Conservation (phyloP, 64 coral and sea anemone species). For the Dendrophyllia cribrosa region DNA sequence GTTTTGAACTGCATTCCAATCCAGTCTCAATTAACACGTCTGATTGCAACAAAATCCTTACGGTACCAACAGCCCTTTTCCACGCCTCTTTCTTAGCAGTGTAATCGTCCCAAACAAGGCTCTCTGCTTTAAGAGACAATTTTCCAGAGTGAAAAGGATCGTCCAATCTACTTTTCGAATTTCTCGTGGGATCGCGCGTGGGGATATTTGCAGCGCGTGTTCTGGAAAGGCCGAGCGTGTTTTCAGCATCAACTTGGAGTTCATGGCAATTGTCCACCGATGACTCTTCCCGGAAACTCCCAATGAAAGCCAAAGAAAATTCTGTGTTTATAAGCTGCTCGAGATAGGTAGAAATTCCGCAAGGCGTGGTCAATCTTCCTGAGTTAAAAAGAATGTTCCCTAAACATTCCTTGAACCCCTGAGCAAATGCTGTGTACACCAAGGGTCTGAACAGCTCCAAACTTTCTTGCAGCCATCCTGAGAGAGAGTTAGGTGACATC, state of each 20-base stretch:
- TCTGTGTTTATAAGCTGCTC: neutral
- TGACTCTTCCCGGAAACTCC: neutral
- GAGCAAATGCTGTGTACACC: conserved; percentile 52
- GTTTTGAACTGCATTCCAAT: neutral
- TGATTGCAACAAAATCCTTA: conserved; percentile 47
- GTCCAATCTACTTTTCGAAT: neutral
- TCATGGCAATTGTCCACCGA: neutral
- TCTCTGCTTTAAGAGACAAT: neutral
- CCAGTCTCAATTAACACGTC: conserved; percentile 55
- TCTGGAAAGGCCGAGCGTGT: neutral
- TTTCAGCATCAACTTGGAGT: neutral
- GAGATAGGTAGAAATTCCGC: conserved; percentile 1
- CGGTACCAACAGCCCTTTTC: conserved; percentile 51
- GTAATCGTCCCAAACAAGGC: conserved; percentile 47
- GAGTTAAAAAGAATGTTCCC: conserved; percentile 25
- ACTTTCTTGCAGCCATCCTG: conserved; percentile 45
- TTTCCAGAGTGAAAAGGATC: neutral
- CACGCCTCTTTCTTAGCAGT: conserved; percentile 56
- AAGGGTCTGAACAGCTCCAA: conserved; percentile 10
- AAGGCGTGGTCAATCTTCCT: neutral
- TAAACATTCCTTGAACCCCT: conserved; percentile 52
- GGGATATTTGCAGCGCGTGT: no score
- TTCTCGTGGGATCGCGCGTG: neutral
- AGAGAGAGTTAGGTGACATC: neutral
- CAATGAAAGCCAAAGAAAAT: neutral